Conservation (phyloP, 2,113 vertebrate species). For the Serinus canaria region DNA sequence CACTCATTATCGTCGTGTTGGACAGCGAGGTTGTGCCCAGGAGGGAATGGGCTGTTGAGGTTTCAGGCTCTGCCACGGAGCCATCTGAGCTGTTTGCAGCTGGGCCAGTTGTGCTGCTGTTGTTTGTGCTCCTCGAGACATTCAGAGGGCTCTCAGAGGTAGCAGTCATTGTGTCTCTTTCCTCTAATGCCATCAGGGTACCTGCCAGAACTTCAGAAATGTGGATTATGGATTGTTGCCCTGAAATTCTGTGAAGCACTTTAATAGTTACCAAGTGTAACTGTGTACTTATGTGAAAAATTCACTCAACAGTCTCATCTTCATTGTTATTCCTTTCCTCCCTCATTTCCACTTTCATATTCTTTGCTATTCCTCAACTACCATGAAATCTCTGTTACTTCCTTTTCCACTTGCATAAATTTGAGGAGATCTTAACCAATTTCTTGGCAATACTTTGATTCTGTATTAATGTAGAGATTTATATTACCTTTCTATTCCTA, state of each 20-base stretch:
- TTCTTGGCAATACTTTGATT: neutral
- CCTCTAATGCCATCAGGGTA: accelerated
- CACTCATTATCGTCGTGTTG: accelerated
- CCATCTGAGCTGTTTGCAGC: accelerated
- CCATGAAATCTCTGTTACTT: neutral
- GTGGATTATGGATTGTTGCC: neutral
- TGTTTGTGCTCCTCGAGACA: accelerated
- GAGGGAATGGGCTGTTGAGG: accelerated
- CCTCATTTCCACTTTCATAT: accelerated
- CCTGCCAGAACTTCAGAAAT: neutral
- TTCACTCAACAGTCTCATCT: neutral
- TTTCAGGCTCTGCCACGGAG: accelerated
- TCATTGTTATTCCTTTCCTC: neutral
- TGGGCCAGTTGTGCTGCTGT: accelerated
- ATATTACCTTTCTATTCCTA: neutral
- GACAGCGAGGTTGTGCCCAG: neutral
- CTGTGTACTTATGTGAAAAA: neutral
- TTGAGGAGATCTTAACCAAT: accelerated
- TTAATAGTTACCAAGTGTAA: accelerated
- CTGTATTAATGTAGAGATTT: neutral
- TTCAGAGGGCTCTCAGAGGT: accelerated
- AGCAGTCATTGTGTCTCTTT: accelerated
- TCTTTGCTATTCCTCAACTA: accelerated
- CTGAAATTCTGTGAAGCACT: neutral
- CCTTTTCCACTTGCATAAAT: neutral